Conservation (phyloP, 2,797 vertebrate genomes). For the Spinus pinus region DNA sequence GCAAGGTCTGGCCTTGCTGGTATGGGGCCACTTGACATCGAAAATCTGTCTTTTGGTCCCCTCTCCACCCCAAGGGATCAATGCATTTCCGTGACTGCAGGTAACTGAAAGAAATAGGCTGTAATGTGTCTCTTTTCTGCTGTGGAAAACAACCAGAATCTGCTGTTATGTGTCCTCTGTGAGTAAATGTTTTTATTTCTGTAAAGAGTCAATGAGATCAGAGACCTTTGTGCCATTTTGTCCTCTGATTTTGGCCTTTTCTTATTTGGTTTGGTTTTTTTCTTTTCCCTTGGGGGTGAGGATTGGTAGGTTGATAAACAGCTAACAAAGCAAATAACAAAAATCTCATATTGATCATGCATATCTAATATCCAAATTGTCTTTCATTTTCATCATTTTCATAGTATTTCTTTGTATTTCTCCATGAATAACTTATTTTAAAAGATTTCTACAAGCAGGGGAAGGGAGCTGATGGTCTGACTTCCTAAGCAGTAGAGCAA, state of each 20-base stretch:
- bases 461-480: neutral
- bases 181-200: neutral
- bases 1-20: neutral
- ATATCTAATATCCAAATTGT: neutral
- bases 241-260: neutral
- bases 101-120: neutral
- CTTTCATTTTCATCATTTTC: neutral
- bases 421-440: neutral
- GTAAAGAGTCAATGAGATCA: neutral
- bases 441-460: neutral
- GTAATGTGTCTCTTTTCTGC: neutral
- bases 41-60: neutral
- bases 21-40: neutral
- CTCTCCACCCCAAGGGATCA: neutral
- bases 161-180: neutral
- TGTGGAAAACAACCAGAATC: neutral
- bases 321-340: neutral
- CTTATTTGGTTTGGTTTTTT: neutral
- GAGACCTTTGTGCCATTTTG: neutral
- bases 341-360: neutral
- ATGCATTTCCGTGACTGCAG: neutral
- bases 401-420: neutral
- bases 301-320: neutral
- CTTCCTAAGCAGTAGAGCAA: neutral
- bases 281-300: accelerated